These are phyloP conservation scores for Phania funesta DNA, from an alignment of 2,888 invertebrate species.

Conservation along the genomic window DNA sequence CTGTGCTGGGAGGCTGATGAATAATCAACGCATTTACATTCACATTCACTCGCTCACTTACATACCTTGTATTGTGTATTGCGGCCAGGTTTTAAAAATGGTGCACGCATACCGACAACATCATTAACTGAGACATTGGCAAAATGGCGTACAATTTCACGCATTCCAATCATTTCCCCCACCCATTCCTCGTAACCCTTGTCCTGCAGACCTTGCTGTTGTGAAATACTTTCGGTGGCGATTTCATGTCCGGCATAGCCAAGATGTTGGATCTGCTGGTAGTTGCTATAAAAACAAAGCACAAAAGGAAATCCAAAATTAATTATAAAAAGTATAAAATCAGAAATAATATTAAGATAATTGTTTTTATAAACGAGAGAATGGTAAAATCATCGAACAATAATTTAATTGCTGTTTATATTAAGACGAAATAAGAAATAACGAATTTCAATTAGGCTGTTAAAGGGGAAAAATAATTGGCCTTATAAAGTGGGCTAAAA, in stretches of 20 bases:
- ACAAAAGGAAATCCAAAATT: conserved; percentile 25
- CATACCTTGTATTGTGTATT: conserved; percentile 94
- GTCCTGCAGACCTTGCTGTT: conserved; percentile 92
- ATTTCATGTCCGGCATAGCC: conserved; percentile 94
- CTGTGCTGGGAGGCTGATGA: conserved; percentile 7
- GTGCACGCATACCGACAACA: conserved; percentile 92
- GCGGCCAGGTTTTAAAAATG: conserved; percentile 94
- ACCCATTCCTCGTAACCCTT: conserved; percentile 96
- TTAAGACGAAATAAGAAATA: neutral
- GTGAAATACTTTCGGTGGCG: conserved; percentile 84
- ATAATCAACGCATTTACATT: conserved; percentile 13
- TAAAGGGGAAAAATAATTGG: too few relatives aligned
- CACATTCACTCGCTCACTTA: neutral
- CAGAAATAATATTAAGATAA: conserved; percentile 23
- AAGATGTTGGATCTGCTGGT: conserved; percentile 93
- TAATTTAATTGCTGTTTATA: conserved; percentile 27
- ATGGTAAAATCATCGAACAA: neutral
- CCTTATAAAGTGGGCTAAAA: too few relatives aligned
- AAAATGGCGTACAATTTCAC: conserved; percentile 91
- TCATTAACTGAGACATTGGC: conserved; percentile 90
- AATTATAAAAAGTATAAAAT: conserved; percentile 28
- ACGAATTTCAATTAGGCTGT: too few relatives aligned
- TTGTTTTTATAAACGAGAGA: conserved; percentile 27
- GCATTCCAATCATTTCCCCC: conserved; percentile 96
- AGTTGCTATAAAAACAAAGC: conserved; percentile 87